phyloP scores from a whole-genome alignment of 2,797 vertebrate genomes.

The Parauchenoglanis punctatus region DNA sequence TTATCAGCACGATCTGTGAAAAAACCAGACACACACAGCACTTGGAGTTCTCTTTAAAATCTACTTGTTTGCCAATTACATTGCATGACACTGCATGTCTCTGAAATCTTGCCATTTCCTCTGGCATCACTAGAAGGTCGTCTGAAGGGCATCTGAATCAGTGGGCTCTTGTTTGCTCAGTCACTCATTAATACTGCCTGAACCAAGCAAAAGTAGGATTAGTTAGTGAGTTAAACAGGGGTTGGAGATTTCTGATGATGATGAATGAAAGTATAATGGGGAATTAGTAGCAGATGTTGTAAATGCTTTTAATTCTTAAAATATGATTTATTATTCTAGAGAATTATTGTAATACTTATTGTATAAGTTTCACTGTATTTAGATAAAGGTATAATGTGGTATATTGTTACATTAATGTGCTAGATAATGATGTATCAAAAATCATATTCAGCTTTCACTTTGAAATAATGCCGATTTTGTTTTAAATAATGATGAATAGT shows the following conservation, averaged over 20 bases:
- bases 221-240: background rate
- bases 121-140: slow-evolving; percentile 44
- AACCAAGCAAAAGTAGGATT: background rate
- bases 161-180: slow-evolving; percentile 9
- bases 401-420: background rate
- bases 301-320: background rate
- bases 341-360: background rate
- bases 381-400: too few species aligned
- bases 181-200: slow-evolving; percentile 2
- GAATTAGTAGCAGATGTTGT: background rate
- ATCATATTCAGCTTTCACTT: background rate
- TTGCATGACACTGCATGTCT: slow-evolving; percentile 42
- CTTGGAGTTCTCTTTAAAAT: slow-evolving; percentile 41
- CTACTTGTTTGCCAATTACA: slow-evolving; percentile 6
- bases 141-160: slow-evolving; percentile 52
- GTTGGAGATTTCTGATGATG: background rate
- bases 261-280: background rate
- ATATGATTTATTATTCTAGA: background rate
- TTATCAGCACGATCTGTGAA: slow-evolving; percentile 29
- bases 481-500: background rate
- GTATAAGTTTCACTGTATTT: background rate
- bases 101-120: slow-evolving; percentile 53
- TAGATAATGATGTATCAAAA: background rate
- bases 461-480: background rate
- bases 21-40: slow-evolving; percentile 9